Evolutionary conservation across 2,888 invertebrate genomes (phyloP), one percentile per base, ranked within the genome.

Genomic region (Ectemnius cavifrons): DNA sequence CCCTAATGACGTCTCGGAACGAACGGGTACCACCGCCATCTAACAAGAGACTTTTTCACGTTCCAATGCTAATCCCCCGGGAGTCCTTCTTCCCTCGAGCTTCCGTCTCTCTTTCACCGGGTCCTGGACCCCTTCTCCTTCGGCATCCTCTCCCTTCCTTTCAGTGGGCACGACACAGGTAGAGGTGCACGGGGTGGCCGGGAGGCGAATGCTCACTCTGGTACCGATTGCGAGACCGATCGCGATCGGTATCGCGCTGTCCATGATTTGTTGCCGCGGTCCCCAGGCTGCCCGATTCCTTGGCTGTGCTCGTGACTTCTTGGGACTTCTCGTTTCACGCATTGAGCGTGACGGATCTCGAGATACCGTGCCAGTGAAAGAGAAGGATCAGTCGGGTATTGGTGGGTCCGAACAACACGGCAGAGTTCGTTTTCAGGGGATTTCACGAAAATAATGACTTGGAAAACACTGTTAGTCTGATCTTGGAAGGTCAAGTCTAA

Each of bases 1-100:
- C 89, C 84, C 88, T 90, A 90, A 90, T 89, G 90, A 89, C 89
- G 90, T 90, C 89, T 86, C 81, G 80, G 84, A 85, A 86, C 84
- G 85, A 84, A 86, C 83, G 81, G 85, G 85, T 82, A 84, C 81
- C 81, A 81, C 86, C 83, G 83, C 86, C 85, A 83, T 88, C 85
- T 89, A 88, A 87, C 88, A 85, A 88, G 88, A 86, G 81, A 82
- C 81, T 84, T 86, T 85, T 85, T 86, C 85, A 84, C 88, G 87
- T 89, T 87, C 87, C 87, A 89, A 89, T 89, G 89, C 88, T 89
- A 89, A 88, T 89, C 86, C 88, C 75, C 73, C 78, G 64, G 78
- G 77, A 79, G 67, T 76, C 79, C 71, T 81, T 70, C 75, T 70
- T 52, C 56, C 67, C 45, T 60, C 64, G 60, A 62, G 63, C 45